phyloP scores from a whole-genome alignment of 2,888 invertebrate genomes.

The Drosophila subsilvestris region DNA sequence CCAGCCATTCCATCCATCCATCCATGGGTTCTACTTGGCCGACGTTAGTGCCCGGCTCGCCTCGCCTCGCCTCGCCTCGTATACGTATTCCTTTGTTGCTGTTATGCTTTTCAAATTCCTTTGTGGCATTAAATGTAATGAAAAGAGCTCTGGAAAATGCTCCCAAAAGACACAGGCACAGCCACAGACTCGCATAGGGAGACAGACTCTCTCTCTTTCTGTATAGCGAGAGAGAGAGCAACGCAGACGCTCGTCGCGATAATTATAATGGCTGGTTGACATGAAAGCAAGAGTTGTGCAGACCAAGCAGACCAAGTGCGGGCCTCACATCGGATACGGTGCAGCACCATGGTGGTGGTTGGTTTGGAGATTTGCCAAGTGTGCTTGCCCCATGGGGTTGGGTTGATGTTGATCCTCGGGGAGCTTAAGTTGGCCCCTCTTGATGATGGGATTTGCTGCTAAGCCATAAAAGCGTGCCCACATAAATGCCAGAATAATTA shows the following conservation, averaged over 20 bases:
- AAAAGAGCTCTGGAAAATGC: constrained; percentile 75
- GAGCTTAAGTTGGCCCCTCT: constrained; percentile 1
- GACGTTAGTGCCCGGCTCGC: constrained; percentile 50
- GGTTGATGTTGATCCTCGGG: constrained; percentile 33
- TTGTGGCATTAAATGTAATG: constrained; percentile 77
- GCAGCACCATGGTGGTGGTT: background rate
- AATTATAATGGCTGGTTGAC: constrained; percentile 72
- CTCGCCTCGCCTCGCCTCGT: too few species aligned
- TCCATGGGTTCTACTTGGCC: constrained; percentile 66
- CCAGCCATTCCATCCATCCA: constrained; percentile 3
- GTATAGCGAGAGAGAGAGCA: background rate
- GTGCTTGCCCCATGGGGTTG: constrained; percentile 7
- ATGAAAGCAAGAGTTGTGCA: constrained; percentile 53
- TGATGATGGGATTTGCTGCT: constrained; percentile 2
- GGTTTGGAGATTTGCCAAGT: constrained; percentile 9
- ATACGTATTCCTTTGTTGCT: constrained; percentile 49
- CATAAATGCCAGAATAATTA: constrained; percentile 32
- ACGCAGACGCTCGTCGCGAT: too few species aligned
- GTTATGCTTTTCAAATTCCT: constrained; percentile 78
- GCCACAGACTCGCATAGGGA: background rate
- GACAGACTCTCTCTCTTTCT: too few species aligned
- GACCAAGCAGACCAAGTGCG: constrained; percentile 26
- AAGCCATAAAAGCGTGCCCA: constrained; percentile 35
- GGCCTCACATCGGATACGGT: constrained; percentile 9
- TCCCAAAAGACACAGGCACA: constrained; percentile 45